Evolutionary conservation across 1,140 invertebrate genomes (phyloP).

Genomic region (Dreissena polymorpha): DNA sequence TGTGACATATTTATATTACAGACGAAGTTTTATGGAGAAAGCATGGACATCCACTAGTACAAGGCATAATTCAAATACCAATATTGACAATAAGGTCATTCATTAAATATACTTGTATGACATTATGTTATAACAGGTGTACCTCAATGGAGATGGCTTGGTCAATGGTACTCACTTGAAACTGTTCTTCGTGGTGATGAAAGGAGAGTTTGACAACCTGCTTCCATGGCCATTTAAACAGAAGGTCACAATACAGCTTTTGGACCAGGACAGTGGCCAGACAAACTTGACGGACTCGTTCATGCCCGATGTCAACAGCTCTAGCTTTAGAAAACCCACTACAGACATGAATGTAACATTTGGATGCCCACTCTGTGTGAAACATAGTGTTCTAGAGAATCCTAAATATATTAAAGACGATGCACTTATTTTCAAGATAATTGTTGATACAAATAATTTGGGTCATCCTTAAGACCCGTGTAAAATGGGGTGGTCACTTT

Average conservation of each 20-base stretch:
- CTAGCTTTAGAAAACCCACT: conserved; percentile 61
- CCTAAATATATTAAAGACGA: conserved; percentile 66
- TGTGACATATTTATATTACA: too few species aligned
- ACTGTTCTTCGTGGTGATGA: conserved; percentile 69
- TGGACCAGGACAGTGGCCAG: conserved; percentile 59
- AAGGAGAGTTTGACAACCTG: conserved; percentile 65
- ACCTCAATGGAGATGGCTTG: conserved; percentile 69
- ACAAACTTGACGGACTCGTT: conserved; percentile 60
- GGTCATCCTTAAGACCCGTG: not conserved
- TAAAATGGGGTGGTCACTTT: not conserved
- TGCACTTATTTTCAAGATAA: conserved; percentile 64
- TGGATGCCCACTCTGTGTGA: conserved; percentile 60
- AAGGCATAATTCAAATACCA: too few species aligned
- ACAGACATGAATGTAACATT: conserved; percentile 66
- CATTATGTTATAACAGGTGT: conserved; percentile 42
- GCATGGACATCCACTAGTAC: too few species aligned
- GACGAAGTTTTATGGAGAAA: too few species aligned
- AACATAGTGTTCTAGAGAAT: conserved; percentile 55
- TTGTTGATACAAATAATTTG: conserved; percentile 53
- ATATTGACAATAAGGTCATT: too few species aligned
- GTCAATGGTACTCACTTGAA: conserved; percentile 63
- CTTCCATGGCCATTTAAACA: conserved; percentile 70
- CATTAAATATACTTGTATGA: too few species aligned
- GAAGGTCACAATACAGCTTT: conserved; percentile 64
- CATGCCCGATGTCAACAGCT: conserved; percentile 56